Conservation (phyloP, 2,888 invertebrate species). For the Cataglyphis altisquamis region DNA sequence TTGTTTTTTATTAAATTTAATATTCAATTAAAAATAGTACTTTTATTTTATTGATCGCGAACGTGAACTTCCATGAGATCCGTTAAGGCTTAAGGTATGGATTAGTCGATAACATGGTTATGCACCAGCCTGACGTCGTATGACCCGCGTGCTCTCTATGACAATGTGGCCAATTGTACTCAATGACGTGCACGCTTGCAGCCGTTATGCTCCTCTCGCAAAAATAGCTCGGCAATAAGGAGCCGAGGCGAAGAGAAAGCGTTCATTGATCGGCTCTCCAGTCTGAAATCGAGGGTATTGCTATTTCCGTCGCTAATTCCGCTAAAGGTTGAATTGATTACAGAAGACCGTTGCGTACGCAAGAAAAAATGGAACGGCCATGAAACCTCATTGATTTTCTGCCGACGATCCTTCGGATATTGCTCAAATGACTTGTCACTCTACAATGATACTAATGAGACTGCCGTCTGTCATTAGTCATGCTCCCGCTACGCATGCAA, state of each 20-base stretch:
- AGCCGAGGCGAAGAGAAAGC: conserved; percentile 33
- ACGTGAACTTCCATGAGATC: background rate
- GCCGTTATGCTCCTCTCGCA: conserved; percentile 64
- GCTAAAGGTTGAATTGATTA: conserved; percentile 49
- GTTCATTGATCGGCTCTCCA: conserved; percentile 62
- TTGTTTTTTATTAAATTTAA: background rate
- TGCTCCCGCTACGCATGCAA: conserved; percentile 37
- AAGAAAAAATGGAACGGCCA: conserved; percentile 44
- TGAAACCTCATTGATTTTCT: conserved; percentile 25
- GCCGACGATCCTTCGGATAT: conserved; percentile 12
- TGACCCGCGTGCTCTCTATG: conserved; percentile 65
- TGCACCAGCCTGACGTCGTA: conserved; percentile 58
- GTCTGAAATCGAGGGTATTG: conserved; percentile 39
- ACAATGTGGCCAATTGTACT: conserved; percentile 67
- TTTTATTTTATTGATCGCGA: background rate
- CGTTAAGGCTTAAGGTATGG: conserved; percentile 45
- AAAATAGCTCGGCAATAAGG: conserved; percentile 61
- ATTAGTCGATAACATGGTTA: conserved; percentile 76
- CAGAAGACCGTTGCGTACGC: conserved; percentile 23
- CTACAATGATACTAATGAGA: conserved; percentile 43
- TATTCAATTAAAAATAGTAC: background rate
- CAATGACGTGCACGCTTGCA: conserved; percentile 65
- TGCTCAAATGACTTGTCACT: conserved; percentile 28
- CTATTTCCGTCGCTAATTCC: conserved; percentile 62
- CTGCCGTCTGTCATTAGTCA: conserved; percentile 42